A percentile compares a stretch with the other conserved stretches of the same genome.
Conservation (phyloP, 1,140 invertebrate species). For the Melipona quadrifasciata region DNA sequence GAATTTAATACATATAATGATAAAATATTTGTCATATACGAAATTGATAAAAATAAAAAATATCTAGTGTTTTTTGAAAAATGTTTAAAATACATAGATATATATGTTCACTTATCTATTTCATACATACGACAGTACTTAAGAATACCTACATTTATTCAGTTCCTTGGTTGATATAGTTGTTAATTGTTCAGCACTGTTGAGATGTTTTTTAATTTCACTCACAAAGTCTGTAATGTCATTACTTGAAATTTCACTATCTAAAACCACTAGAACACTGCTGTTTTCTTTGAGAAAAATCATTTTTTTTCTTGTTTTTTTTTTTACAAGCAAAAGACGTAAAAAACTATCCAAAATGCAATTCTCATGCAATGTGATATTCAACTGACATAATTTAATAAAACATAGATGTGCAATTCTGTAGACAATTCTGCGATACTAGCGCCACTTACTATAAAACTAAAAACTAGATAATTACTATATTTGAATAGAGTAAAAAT, state of each 20-base stretch:
- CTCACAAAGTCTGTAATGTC: neutral
- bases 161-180: slow-evolving; percentile 12
- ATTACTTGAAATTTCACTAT: slow-evolving; percentile 5
- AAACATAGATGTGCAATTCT: neutral
- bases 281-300: slow-evolving; percentile 1
- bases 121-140: neutral
- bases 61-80: neutral
- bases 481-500: neutral
- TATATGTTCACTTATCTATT: neutral
- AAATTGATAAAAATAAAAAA: neutral
- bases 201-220: neutral
- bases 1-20: neutral
- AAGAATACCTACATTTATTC: slow-evolving; percentile 23
- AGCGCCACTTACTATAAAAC: neutral
- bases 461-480: neutral
- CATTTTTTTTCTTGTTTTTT: neutral
- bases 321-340: too few relatives aligned
- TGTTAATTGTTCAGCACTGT: neutral
- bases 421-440: neutral
- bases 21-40: too few relatives aligned
- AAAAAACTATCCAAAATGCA: neutral
- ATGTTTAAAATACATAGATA: neutral
- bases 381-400: neutral
- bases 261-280: slow-evolving; percentile 20
- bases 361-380: neutral